Evolutionary conservation across 2,113 vertebrate genomes (phyloP), one percentile per base, ranked within the genome.

Genomic region (Thunnus thynnus): DNA sequence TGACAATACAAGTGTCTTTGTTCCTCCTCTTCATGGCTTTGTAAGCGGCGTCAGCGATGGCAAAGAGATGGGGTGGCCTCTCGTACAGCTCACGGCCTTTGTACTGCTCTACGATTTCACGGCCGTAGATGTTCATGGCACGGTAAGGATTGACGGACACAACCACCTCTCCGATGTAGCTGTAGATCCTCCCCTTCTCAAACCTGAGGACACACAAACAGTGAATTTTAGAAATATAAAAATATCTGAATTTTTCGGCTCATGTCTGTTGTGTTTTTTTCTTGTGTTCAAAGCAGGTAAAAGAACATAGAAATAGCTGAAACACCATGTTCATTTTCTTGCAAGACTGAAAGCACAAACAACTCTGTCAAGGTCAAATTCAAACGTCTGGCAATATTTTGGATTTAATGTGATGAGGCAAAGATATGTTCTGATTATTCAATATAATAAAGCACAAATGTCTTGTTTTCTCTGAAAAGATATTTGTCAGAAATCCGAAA

Each of bases 1-100:
- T 99, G 65, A 99, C 96, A 56, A 99, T 99, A 22, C 98, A 99
- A 3, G 98, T 99, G 94, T 99, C 98, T 90, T 99, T 99, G 47
- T 97, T 97, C 50, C 98, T 89, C 70, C 98, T 96, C 94, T 99
- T 99, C 98, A 99, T 99, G 18, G 98, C 98, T 89, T 99, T 99
- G 93, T 99, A 99, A 1, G 98, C 98, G 0, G 98, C 97, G 3
- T 99, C 98, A 0, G 98, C 98, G 12, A 99, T 98, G 68, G 98
- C 97, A 0, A 99, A 99, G 22, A 99, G 97, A 90, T 99, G 98
- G 0, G 98, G 98, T 0, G 98, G 98, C 63, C 97, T 95, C 94
- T 99, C 98, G 0, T 99, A 99, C 63, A 99, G 87, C 83, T 99
- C 98, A 1, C 98, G 93, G 0, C 97, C 98, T 81, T 96, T 97